phyloP scores from a whole-genome alignment of 2,888 invertebrate species.

The Phengaris alcon region DNA sequence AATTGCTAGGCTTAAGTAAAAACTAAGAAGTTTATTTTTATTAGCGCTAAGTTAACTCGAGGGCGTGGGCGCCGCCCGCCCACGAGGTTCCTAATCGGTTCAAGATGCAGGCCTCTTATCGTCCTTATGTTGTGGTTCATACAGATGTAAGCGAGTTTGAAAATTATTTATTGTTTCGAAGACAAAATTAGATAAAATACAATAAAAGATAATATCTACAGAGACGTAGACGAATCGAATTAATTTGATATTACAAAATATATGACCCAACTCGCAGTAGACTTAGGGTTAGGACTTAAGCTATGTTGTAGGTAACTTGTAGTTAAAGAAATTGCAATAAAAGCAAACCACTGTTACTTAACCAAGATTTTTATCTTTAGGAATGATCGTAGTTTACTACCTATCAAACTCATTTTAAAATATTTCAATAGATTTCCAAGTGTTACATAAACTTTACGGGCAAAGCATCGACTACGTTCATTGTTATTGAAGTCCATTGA shows the following conservation, averaged over 20 bases:
- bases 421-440: constrained; percentile 25
- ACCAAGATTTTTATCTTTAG: background rate
- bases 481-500: constrained; percentile 23
- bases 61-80: constrained; percentile 33
- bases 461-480: background rate
- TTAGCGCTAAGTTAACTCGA: background rate
- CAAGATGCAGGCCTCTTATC: constrained; percentile 40
- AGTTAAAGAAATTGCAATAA: background rate
- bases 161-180: background rate
- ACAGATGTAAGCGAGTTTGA: background rate
- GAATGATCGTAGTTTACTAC: background rate
- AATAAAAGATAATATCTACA: background rate
- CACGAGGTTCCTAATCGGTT: constrained; percentile 46
- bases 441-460: constrained; percentile 18
- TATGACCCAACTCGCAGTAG: too few relatives aligned
- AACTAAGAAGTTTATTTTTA: constrained; percentile 13
- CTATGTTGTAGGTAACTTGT: too few relatives aligned
- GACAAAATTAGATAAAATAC: background rate
- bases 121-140: background rate
- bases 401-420: background rate
- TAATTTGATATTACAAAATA: background rate
- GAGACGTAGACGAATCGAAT: background rate
- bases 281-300: background rate
- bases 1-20: constrained; percentile 2
- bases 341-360: background rate